Percentiles rank a stretch among this genome's conserved stretches.
Evolutionary conservation across 2,888 invertebrate genomes (phyloP).

Genomic region (Drosophila conformis): DNA sequence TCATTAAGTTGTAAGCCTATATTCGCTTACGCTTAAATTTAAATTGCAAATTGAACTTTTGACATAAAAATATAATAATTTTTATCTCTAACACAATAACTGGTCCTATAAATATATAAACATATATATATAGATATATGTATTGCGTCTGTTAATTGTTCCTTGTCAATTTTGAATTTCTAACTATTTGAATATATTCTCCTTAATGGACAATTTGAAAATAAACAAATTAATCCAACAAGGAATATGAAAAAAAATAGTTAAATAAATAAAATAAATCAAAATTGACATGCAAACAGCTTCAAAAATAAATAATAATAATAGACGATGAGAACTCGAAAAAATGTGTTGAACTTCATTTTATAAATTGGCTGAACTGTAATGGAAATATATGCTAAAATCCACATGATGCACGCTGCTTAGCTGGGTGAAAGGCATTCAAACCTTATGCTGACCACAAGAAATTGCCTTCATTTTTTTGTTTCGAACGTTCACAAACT

Average conservation of each 20-base stretch:
- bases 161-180: not conserved
- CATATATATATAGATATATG: not conserved
- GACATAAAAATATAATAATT: not conserved
- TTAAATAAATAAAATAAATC: not conserved
- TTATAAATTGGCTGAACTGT: not conserved
- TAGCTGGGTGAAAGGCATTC: slow-evolving; percentile 41
- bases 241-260: not conserved
- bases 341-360: not conserved
- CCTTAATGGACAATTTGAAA: not conserved
- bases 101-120: not conserved
- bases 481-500: slow-evolving; percentile 5
- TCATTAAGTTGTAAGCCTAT: too few relatives aligned
- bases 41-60: not conserved
- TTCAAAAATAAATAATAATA: not conserved
- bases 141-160: not conserved
- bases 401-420: slow-evolving; percentile 2
- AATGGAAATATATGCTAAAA: slow-evolving; percentile 8
- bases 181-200: not conserved
- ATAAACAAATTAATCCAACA: too few relatives aligned
- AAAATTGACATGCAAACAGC: not conserved
- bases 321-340: not conserved
- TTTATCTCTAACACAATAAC: fast-evolving
- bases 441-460: slow-evolving; percentile 44
- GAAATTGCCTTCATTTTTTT: slow-evolving; percentile 31
- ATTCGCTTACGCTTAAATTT: too few relatives aligned